A percentile compares a stretch with the other conserved stretches of the same genome.
phyloP scores from a whole-genome alignment of 2,888 invertebrate genomes.

The Taphrorychus bicolor region DNA sequence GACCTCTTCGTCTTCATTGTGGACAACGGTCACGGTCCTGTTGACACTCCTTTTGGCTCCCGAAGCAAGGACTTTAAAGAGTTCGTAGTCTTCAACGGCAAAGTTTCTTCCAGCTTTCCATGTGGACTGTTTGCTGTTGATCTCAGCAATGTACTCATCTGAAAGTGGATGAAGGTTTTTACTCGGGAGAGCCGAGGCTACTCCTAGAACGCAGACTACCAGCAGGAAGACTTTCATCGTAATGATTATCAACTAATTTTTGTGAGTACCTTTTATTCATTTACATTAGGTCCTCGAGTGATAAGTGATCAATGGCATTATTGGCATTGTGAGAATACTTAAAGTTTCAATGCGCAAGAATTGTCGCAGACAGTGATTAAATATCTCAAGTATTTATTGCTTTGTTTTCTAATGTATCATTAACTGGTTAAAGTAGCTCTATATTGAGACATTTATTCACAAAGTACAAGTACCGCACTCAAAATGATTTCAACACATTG shows the following conservation, averaged over 20 bases:
- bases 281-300: no score
- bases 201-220: not conserved
- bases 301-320: no score
- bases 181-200: slow-evolving; percentile 13
- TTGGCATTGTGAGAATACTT: no score
- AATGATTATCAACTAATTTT: not conserved
- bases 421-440: no score
- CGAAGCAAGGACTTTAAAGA: slow-evolving; percentile 26
- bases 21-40: not conserved
- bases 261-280: no score
- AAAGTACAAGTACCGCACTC: no score
- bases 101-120: slow-evolving; percentile 87
- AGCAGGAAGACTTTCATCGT: not conserved
- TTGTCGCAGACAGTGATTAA: not conserved
- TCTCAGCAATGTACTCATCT: slow-evolving; percentile 48
- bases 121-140: slow-evolving; percentile 71
- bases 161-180: slow-evolving; percentile 38
- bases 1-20: slow-evolving; percentile 51
- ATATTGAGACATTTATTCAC: not conserved
- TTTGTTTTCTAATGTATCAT: no score
- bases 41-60: slow-evolving; percentile 12
- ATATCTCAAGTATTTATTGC: not conserved
- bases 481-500: no score
- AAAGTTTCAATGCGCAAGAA: no score
- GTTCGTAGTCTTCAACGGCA: slow-evolving; percentile 60